These are phyloP conservation scores for Penaeus chinensis DNA, from an alignment of 1,140 invertebrate genomes.

Conservation along the genomic window DNA sequence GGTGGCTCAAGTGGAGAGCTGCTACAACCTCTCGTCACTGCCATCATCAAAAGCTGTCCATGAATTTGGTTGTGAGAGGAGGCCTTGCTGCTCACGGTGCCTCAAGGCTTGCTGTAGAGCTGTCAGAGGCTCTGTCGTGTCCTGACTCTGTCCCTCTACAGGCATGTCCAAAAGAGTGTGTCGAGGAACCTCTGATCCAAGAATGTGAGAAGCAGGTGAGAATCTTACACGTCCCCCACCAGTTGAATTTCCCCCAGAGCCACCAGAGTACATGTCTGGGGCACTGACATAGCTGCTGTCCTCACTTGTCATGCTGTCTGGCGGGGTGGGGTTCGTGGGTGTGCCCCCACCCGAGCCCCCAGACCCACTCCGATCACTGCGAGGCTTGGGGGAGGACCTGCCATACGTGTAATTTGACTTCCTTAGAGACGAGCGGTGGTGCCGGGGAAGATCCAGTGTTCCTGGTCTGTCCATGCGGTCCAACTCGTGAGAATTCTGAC, in stretches of 20 bases:
- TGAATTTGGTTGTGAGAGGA: slow-evolving; percentile 33
- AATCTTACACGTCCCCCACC: slow-evolving; percentile 55
- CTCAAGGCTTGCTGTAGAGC: slow-evolving; percentile 64
- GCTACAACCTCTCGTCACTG: slow-evolving; percentile 52
- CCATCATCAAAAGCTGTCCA: slow-evolving; percentile 54
- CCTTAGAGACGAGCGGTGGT: slow-evolving; percentile 46
- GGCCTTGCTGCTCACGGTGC: slow-evolving; percentile 30
- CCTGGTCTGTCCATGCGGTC: slow-evolving; percentile 39
- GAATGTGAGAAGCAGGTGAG: slow-evolving; percentile 40
- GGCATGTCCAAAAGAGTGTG: slow-evolving; percentile 75
- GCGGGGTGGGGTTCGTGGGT: slow-evolving; percentile 85
- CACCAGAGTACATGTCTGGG: slow-evolving; percentile 53
- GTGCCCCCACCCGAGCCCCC: slow-evolving; percentile 74
- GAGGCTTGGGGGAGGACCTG: slow-evolving; percentile 52
- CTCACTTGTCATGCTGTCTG: slow-evolving; percentile 71
- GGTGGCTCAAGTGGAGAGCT: slow-evolving; percentile 34
- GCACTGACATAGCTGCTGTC: slow-evolving; percentile 61
- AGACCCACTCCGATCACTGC: slow-evolving; percentile 69
- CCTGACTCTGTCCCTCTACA: slow-evolving; percentile 76
- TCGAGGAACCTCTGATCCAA: slow-evolving; percentile 49
- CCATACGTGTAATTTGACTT: slow-evolving; percentile 43
- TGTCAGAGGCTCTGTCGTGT: slow-evolving; percentile 75
- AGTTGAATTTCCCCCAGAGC: slow-evolving; percentile 47
- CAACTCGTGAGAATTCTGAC: slow-evolving; percentile 48
- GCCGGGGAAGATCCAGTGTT: slow-evolving; percentile 48